A percentile compares a stretch with the other conserved stretches of the same genome.
Conservation (phyloP, 2,888 invertebrate genomes). For the Linnaemya vulpina region DNA sequence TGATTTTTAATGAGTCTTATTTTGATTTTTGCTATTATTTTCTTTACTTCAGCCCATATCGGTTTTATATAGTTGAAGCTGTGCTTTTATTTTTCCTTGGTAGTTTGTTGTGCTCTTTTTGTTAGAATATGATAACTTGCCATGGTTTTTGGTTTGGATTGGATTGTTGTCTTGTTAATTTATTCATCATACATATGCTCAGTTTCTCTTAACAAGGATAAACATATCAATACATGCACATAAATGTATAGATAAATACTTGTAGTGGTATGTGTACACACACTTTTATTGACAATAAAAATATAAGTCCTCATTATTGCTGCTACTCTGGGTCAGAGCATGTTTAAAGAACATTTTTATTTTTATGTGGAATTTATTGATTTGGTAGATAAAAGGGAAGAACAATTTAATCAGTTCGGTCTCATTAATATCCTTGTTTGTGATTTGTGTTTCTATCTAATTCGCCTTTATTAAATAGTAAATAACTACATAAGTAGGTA, state of each 20-base stretch:
- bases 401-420: neutral
- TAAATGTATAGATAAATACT: neutral
- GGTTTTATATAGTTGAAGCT: neutral
- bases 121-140: conserved; percentile 40
- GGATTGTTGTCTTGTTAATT: conserved; percentile 40
- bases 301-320: conserved; percentile 60
- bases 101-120: conserved; percentile 4
- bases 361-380: neutral
- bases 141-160: neutral
- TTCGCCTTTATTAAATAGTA: no score
- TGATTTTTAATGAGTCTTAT: conserved; percentile 72
- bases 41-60: neutral
- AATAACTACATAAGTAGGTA: no score
- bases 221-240: neutral
- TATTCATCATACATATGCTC: conserved; percentile 18
- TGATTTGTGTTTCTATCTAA: neutral
- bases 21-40: conserved; percentile 37
- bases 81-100: conserved; percentile 72
- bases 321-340: conserved; percentile 21
- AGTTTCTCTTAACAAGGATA: conserved; percentile 1
- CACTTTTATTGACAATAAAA: conserved; percentile 48
- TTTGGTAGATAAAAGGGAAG: neutral
- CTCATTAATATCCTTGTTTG: neutral
- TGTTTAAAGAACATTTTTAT: neutral
- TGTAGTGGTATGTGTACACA: neutral